A percentile compares a stretch with the other conserved stretches of the same genome.
These are phyloP conservation scores for Hydrotaea cyrtoneurina DNA, from an alignment of 2,888 invertebrate genomes.

Conservation along the genomic window DNA sequence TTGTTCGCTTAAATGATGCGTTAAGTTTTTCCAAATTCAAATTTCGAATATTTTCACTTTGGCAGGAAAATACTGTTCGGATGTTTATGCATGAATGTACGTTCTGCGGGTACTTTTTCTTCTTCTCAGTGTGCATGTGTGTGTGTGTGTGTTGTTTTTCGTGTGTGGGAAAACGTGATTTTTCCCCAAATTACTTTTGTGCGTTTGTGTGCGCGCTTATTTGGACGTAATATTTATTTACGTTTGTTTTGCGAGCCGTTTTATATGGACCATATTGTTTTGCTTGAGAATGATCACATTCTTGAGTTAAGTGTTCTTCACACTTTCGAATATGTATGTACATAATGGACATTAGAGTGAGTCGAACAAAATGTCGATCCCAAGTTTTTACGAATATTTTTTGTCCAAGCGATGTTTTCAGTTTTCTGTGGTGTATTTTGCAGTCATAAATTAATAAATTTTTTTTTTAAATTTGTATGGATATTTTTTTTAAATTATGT, in stretches of 20 bases:
- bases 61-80: neutral
- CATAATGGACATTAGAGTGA: neutral
- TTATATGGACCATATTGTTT: slow-evolving; percentile 38
- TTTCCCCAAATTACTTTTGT: slow-evolving; percentile 46
- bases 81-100: neutral
- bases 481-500: no score
- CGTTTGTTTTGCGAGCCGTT: slow-evolving; percentile 18
- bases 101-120: no score
- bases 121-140: no score
- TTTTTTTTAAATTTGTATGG: no score
- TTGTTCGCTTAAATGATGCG: slow-evolving; percentile 36
- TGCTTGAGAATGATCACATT: slow-evolving; percentile 33
- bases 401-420: no score
- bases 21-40: slow-evolving; percentile 47
- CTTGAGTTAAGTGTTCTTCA: slow-evolving; percentile 38
- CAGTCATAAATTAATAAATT: no score
- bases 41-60: slow-evolving; percentile 41
- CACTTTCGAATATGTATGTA: slow-evolving; percentile 1
- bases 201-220: neutral
- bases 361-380: neutral
- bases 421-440: no score
- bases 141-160: no score
- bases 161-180: slow-evolving; percentile 56
- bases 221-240: slow-evolving; percentile 40
- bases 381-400: no score